phyloP scores from a whole-genome alignment of 2,888 invertebrate genomes.

The Xestia rhomboidea region DNA sequence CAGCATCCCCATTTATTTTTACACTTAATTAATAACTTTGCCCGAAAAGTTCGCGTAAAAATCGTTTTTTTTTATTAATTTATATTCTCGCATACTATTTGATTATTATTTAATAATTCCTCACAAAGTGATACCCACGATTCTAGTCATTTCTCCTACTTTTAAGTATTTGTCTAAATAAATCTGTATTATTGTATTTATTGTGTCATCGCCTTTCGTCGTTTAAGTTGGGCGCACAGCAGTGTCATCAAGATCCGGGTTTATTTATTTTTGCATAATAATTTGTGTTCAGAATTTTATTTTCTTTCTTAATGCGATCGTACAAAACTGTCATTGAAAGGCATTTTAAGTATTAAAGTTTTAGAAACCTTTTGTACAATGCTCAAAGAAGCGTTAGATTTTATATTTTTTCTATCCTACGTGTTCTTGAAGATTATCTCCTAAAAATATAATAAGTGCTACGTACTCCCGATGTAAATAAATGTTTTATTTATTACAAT shows the following conservation, averaged over 20 bases:
- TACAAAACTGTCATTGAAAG: conserved; percentile 17
- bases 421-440: conserved; percentile 66
- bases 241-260: conserved; percentile 5
- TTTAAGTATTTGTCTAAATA: conserved; percentile 40
- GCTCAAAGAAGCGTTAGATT: conserved; percentile 50
- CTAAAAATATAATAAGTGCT: conserved; percentile 86
- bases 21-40: conserved; percentile 4
- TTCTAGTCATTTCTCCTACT: conserved; percentile 71
- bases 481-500: conserved; percentile 71
- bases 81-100: conserved; percentile 17
- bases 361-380: conserved; percentile 37
- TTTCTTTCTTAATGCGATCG: background rate
- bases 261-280: conserved; percentile 9
- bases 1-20: conserved; percentile 27
- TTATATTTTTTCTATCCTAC: conserved; percentile 64
- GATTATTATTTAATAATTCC: conserved; percentile 28
- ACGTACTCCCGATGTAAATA: conserved; percentile 84
- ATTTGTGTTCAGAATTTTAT: background rate
- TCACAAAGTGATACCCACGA: conserved; percentile 56
- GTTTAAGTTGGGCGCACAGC: conserved; percentile 20
- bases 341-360: conserved; percentile 32
- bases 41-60: conserved; percentile 29
- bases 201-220: conserved; percentile 9
- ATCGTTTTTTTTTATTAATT: background rate
- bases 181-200: conserved; percentile 34